A percentile compares a stretch with the other conserved stretches of the same genome.
These are phyloP conservation scores for Rhopalosiphum nymphaeae DNA, from an alignment of 2,888 invertebrate species.

Conservation along the genomic window DNA sequence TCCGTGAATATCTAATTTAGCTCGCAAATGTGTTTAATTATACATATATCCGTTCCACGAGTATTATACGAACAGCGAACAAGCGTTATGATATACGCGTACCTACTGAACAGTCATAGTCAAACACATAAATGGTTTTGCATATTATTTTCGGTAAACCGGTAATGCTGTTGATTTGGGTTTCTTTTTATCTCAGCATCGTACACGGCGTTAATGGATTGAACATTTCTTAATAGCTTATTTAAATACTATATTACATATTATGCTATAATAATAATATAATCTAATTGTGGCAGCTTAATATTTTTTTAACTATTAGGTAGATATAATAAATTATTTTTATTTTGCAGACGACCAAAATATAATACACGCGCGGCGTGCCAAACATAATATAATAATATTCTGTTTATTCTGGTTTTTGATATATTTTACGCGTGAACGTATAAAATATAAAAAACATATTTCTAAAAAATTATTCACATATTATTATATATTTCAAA, in stretches of 20 bases:
- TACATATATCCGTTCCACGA: not conserved
- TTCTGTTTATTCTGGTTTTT: no score
- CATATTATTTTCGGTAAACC: slow-evolving; percentile 44
- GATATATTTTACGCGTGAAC: not conserved
- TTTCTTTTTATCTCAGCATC: not conserved
- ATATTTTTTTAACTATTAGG: not conserved
- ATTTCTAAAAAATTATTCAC: not conserved
- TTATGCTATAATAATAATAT: not conserved
- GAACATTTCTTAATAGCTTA: not conserved
- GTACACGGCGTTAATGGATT: not conserved
- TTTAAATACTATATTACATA: not conserved
- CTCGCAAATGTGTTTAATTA: slow-evolving; percentile 22
- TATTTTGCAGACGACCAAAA: not conserved
- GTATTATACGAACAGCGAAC: not conserved
- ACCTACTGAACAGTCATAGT: slow-evolving; percentile 1
- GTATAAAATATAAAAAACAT: not conserved
- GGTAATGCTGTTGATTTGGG: slow-evolving; percentile 6
- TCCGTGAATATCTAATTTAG: not conserved
- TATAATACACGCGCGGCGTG: not conserved
- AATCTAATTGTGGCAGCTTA: not conserved
- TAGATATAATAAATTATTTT: not conserved
- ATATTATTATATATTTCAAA: slow-evolving; percentile 5
- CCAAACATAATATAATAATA: not conserved
- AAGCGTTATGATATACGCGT: not conserved
- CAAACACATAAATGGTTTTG: slow-evolving; percentile 25